Conservation (phyloP, 2,113 vertebrate species). For the Vulpes ferrilata region DNA sequence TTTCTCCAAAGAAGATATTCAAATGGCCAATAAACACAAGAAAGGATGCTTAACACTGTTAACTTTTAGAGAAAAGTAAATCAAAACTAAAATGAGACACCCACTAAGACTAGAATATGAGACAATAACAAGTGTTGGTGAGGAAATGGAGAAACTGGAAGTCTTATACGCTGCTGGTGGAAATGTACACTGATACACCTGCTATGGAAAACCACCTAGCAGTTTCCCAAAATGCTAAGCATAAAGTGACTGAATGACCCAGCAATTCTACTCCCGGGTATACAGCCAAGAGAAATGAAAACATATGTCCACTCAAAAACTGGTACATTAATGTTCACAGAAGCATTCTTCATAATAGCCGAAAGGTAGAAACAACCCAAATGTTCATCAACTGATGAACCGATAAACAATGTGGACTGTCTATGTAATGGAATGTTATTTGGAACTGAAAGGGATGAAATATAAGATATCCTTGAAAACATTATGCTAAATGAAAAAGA, state of each 20-base stretch:
- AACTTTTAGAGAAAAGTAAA: neutral
- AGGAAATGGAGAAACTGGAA: neutral
- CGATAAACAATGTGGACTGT: neutral
- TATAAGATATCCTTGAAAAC: neutral
- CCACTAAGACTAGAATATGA: neutral
- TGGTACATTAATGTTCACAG: rapidly evolving
- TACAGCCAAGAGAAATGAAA: neutral
- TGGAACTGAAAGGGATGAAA: neutral
- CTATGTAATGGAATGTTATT: rapidly evolving
- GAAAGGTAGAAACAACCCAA: neutral
- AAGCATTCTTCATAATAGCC: neutral
- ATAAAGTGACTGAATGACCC: rapidly evolving
- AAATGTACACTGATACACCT: neutral
- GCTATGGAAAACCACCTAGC: neutral
- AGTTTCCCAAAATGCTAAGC: neutral
- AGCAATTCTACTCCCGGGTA: neutral
- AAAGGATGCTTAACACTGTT: neutral
- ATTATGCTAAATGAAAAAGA: neutral
- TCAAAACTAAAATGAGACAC: neutral
- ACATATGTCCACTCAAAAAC: rapidly evolving
- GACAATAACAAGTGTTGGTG: rapidly evolving
- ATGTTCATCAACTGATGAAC: neutral
- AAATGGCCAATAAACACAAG: neutral
- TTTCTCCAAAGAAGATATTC: neutral
- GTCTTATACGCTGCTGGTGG: rapidly evolving